Evolutionary conservation across 1,140 invertebrate genomes (phyloP).

Genomic region (Drosophila mojavensis): DNA sequence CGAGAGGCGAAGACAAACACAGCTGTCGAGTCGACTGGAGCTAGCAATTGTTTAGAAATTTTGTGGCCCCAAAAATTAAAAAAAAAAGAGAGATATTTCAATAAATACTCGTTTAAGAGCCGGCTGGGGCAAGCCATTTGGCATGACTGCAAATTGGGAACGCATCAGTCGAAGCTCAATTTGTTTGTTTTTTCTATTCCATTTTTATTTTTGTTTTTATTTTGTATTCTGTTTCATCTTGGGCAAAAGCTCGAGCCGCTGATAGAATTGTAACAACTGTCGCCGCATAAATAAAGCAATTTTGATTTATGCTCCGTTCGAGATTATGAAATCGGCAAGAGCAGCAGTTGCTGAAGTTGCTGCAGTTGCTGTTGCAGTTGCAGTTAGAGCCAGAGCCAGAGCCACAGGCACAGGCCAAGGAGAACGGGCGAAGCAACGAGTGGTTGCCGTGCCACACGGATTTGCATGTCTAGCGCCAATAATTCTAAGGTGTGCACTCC

Average conservation of each 20-base stretch:
- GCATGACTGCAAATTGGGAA: constrained; percentile 55
- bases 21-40: constrained; percentile 49
- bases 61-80: constrained; percentile 30
- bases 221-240: constrained; percentile 27
- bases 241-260: constrained; percentile 44
- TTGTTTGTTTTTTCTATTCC: constrained; percentile 58
- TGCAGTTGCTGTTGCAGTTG: constrained; percentile 9
- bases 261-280: constrained; percentile 83
- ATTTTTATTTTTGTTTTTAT: no score
- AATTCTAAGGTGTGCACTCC: constrained; percentile 74
- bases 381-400: not conserved
- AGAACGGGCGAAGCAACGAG: constrained; percentile 12
- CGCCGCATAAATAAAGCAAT: constrained; percentile 77
- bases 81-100: constrained; percentile 54
- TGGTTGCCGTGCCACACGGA: constrained; percentile 54
- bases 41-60: constrained; percentile 64
- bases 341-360: constrained; percentile 9
- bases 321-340: constrained; percentile 71
- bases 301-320: constrained; percentile 74
- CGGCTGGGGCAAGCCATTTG: constrained; percentile 48
- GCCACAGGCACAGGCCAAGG: not conserved
- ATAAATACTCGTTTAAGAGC: constrained; percentile 29
- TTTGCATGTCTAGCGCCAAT: constrained; percentile 82
- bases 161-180: constrained; percentile 57
- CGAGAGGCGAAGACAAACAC: constrained; percentile 52